Evolutionary conservation across 2,888 invertebrate genomes (phyloP), one percentile per base, ranked within the genome.

Genomic region (Eustalomyia histrio): DNA sequence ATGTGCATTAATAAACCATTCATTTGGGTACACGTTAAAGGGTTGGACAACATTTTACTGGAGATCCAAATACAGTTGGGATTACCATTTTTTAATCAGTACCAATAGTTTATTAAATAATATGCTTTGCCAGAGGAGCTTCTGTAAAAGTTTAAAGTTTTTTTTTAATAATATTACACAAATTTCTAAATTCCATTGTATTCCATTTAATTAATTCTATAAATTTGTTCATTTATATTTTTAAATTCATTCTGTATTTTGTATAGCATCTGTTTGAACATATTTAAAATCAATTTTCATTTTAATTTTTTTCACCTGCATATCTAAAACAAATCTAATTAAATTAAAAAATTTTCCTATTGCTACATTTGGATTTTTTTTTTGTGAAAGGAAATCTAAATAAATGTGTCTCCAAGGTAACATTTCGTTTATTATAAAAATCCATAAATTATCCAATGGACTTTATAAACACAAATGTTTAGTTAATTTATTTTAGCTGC

Each of bases 381-480:
- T 39, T 39, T 8, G 1, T 39, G 14, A 39, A 39, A 39, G 6
- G 4, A 12, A 39, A 39, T 3, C 9, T 29, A 16, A 63, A 53
- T 39, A 65, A 65, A 65, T 52, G 17, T 10, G 50, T 65, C 74
- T 58, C 74, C 50, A 39, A 24, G 65, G 74, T 60, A 50, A 39
- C 65, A 74, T 74, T 65, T 58, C 39, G 1, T 16, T 35, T 6
- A 17, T 39, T 24, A 16, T 47, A 21, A 55, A 43, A 47, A 33
- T 33, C 53, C 43, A 68, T 61, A 43, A 68, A 75, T 55, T 33
- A 63, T 55, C 9, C n/a, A 57, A 47, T 47, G 14, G 43, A 47
- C n/a, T 47, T 47, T 47, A 47, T 14, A 43, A 61, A 35, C 33
- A 21, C 47, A 68, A 76, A 21, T 68, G 53, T 33, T 18, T 12